These are phyloP conservation scores for Eumeta japonica DNA, from an alignment of 1,140 invertebrate species.

Conservation along the genomic window DNA sequence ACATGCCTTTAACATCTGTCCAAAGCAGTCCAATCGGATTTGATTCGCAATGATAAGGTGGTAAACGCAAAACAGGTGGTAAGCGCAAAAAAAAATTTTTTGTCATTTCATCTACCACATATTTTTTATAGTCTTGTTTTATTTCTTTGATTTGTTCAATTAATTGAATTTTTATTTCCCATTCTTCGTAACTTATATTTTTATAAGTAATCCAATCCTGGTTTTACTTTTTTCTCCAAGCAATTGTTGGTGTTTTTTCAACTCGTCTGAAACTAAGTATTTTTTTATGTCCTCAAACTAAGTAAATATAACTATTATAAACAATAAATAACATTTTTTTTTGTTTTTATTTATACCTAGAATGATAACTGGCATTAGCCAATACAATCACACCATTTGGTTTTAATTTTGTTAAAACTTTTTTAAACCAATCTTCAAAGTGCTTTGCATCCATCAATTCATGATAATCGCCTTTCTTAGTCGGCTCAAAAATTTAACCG, in stretches of 20 bases:
- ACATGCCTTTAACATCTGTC: constrained; percentile 24
- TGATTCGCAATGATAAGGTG: constrained; percentile 34
- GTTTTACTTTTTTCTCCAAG: constrained; percentile 6
- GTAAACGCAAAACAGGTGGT: constrained; percentile 18
- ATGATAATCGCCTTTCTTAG: constrained; percentile 5
- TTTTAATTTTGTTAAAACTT: constrained; percentile 7
- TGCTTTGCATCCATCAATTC: no score
- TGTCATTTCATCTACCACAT: constrained; percentile 9
- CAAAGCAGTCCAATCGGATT: constrained; percentile 39
- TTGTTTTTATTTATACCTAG: no score
- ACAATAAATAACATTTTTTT: no score
- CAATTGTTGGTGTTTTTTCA: background rate
- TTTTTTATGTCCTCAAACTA: no score
- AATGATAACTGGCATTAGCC: constrained; percentile 10
- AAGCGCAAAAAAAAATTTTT: constrained; percentile 10
- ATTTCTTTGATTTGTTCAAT: constrained; percentile 6
- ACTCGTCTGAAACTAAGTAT: no score
- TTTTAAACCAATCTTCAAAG: constrained; percentile 6
- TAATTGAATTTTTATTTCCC: constrained; percentile 3
- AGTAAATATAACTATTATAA: no score
- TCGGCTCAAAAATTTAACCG: constrained; percentile 7
- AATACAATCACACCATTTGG: constrained; percentile 6
- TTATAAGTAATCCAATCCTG: constrained; percentile 5
- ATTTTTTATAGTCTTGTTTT: constrained; percentile 8
- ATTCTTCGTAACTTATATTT: constrained; percentile 1